A percentile compares a stretch with the other conserved stretches of the same genome.
Conservation (phyloP, 1,140 invertebrate species). For the Eriocheir sinensis region DNA sequence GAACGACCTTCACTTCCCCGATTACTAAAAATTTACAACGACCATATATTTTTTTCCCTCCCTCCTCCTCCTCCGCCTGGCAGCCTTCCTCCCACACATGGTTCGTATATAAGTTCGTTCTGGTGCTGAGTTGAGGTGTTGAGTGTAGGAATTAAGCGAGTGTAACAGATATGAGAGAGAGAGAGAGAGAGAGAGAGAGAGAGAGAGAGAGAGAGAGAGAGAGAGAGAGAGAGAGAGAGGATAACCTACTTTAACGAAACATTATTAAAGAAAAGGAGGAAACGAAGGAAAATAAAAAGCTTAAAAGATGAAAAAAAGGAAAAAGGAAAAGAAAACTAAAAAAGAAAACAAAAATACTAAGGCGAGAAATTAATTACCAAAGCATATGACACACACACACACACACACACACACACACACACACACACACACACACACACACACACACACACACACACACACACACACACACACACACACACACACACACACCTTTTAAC, state of each 20-base stretch:
- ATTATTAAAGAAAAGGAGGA: too few relatives aligned
- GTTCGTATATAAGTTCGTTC: too few relatives aligned
- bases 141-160: too few relatives aligned
- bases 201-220: not conserved
- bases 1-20: slow-evolving; percentile 19
- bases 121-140: not conserved
- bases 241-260: too few relatives aligned
- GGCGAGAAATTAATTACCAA: too few relatives aligned
- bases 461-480: slow-evolving; percentile 14
- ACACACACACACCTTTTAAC: slow-evolving; percentile 3
- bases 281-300: too few relatives aligned
- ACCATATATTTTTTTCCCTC: slow-evolving; percentile 15
- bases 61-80: not conserved
- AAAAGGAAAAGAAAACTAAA: too few relatives aligned
- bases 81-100: not conserved
- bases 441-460: slow-evolving; percentile 4
- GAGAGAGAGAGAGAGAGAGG: too few relatives aligned
- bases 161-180: slow-evolving; percentile 15
- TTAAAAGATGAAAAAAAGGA: too few relatives aligned
- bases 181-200: slow-evolving; percentile 30
- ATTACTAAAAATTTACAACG: slow-evolving; percentile 18
- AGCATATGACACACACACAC: not conserved
- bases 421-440: too few relatives aligned
- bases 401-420: too few relatives aligned
- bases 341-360: too few relatives aligned